Conservation (phyloP, 2,113 vertebrate genomes). For the Recurvirostra avosetta region DNA sequence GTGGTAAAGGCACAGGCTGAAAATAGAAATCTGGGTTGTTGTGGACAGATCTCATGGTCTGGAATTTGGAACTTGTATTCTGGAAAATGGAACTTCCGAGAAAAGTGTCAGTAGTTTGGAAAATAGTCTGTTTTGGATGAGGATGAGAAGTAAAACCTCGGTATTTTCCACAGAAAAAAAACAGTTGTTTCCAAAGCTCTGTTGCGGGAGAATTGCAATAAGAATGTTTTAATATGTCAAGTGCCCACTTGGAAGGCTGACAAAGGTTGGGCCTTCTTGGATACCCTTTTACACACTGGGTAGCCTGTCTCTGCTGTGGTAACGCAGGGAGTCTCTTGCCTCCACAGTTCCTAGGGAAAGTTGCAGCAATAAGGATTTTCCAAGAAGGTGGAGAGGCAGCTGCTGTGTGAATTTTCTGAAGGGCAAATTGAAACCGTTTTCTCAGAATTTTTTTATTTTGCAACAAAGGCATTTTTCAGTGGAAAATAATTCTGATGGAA, state of each 20-base stretch:
- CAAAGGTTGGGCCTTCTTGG: not conserved
- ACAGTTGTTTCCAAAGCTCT: not conserved
- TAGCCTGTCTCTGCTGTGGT: not conserved
- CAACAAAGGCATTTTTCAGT: not conserved
- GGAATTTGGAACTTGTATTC: conserved; percentile 8
- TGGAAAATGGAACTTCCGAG: not conserved
- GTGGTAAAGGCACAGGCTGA: not conserved
- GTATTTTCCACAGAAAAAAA: not conserved
- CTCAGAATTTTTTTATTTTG: not conserved
- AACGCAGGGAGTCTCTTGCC: not conserved
- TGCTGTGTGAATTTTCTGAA: not conserved
- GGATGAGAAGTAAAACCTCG: not conserved
- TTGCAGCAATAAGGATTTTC: not conserved
- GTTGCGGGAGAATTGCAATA: not conserved
- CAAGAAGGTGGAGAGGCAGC: not conserved
- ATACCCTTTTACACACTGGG: not conserved
- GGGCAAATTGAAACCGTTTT: not conserved
- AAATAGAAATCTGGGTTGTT: not conserved
- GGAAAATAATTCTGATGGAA: not conserved
- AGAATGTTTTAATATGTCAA: not conserved
- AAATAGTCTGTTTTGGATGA: not conserved
- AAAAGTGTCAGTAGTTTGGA: not conserved
- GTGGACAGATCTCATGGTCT: not conserved
- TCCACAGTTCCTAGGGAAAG: not conserved
- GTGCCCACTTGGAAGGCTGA: not conserved